phyloP scores from a whole-genome alignment of 2,797 vertebrate species.

The Capromys pilorides region DNA sequence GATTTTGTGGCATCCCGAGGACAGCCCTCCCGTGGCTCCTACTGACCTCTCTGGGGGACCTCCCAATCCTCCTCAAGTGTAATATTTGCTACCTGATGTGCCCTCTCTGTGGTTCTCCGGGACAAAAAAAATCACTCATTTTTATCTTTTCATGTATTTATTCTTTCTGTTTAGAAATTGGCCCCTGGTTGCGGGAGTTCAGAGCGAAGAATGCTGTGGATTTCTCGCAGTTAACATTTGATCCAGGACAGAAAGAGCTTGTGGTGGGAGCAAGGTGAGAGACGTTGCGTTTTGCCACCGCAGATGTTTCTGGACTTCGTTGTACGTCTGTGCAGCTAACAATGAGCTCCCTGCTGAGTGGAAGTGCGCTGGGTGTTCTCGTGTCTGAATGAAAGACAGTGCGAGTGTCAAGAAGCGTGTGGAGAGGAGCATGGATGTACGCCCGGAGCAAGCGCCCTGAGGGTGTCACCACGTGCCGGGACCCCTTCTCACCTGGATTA shows the following conservation, averaged over 20 bases:
- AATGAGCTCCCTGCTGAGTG: neutral
- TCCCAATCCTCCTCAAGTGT: neutral
- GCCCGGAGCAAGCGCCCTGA: accelerated
- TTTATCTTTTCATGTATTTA: slow-evolving; percentile 74
- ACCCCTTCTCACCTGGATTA: neutral
- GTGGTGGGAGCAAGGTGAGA: slow-evolving; percentile 97
- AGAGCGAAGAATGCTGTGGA: slow-evolving; percentile 95
- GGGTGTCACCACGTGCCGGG: neutral
- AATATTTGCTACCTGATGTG: slow-evolving; percentile 42
- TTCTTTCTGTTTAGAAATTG: slow-evolving; percentile 91
- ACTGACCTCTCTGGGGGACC: neutral
- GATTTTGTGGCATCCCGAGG: neutral
- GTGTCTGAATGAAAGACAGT: neutral
- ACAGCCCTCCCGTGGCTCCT: neutral
- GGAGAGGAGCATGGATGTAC: accelerated
- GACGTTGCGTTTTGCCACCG: neutral
- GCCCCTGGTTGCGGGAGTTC: slow-evolving; percentile 95
- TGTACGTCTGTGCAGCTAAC: neutral
- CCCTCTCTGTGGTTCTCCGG: neutral
- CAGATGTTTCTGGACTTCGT: neutral
- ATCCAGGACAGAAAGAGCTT: slow-evolving; percentile 96
- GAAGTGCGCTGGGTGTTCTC: neutral
- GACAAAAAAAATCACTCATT: slow-evolving; percentile 13
- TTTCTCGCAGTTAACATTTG: slow-evolving; percentile 97
- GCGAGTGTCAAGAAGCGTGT: accelerated